Evolutionary conservation across 2,797 vertebrate species (phyloP), one percentile per base, ranked within the genome.

Genomic region (Antrozous pallidus): DNA sequence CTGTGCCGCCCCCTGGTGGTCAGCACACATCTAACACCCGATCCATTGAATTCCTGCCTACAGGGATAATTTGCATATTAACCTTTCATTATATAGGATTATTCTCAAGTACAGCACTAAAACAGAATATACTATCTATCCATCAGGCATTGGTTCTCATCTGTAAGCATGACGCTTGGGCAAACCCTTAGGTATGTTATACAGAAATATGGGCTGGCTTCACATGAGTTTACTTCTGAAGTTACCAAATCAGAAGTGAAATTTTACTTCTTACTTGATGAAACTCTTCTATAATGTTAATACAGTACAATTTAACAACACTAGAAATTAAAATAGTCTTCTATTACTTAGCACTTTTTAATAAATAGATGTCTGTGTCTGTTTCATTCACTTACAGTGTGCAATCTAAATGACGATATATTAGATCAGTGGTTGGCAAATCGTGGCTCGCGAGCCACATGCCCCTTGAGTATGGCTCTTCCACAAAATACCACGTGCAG

Each of bases 391-490:
- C 61, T 58, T 67, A 56, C 40, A 38, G 0, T 28, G 36, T 67
- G 8, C 16, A 31, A 8, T 54, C 16, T 61, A 77, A 84, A 45
- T 17, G 13, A 67, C 22, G 12, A 36, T 16, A 3, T 65, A 74
- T 40, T 89, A 47, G 33, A 65, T 82, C 24, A 95, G 12, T 18
- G 33, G n/a, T n/a, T n/a, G n/a, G n/a, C n/a, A n/a, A n/a, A n/a
- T n/a, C n/a, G n/a, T n/a, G n/a, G n/a, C n/a, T n/a, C n/a, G n/a
- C n/a, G n/a, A n/a, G n/a, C n/a, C n/a, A n/a, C n/a, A n/a, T n/a
- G n/a, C n/a, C n/a, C n/a, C n/a, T n/a, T n/a, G n/a, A n/a, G n/a
- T n/a, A n/a, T n/a, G n/a, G n/a, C n/a, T n/a, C n/a, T n/a, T n/a
- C n/a, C n/a, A n/a, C n/a, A n/a, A n/a, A n/a, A n/a, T n/a, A n/a